Percentiles rank a stretch among this genome's conserved stretches.
Conservation (phyloP, 1,140 invertebrate genomes). For the Varroa destructor region DNA sequence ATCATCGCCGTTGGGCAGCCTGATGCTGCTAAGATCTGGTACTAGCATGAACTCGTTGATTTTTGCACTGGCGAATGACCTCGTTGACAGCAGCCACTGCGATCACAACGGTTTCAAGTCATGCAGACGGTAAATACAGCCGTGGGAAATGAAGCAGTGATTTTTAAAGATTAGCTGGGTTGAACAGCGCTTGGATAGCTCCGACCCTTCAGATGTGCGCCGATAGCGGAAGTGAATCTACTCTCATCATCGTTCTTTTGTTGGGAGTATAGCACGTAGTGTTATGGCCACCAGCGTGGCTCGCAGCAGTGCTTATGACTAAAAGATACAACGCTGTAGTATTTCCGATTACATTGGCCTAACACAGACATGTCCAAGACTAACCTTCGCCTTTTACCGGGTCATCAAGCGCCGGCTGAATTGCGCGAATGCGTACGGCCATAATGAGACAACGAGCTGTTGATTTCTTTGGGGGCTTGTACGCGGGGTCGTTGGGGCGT, state of each 20-base stretch:
- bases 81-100: too few species aligned
- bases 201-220: slow-evolving; percentile 38
- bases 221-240: slow-evolving; percentile 41
- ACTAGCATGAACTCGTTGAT: too few species aligned
- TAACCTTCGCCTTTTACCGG: slow-evolving; percentile 41
- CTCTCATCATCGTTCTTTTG: slow-evolving; percentile 45
- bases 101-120: too few species aligned
- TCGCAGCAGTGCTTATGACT: slow-evolving; percentile 66
- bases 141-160: too few species aligned
- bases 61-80: too few species aligned
- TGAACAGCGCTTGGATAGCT: slow-evolving; percentile 41
- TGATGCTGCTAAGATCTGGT: too few species aligned
- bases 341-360: slow-evolving; percentile 76
- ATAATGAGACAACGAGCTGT: not conserved
- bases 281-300: slow-evolving; percentile 60
- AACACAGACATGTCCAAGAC: slow-evolving; percentile 46
- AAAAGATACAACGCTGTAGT: slow-evolving; percentile 62
- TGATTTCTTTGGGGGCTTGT: slow-evolving; percentile 45
- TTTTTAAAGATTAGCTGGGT: slow-evolving; percentile 35
- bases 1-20: too few species aligned
- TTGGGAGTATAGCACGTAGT: slow-evolving; percentile 43
- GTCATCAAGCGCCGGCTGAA: slow-evolving; percentile 43
- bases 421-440: slow-evolving; percentile 39
- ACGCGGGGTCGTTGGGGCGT: slow-evolving; percentile 46
- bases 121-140: too few species aligned